Base-by-base conservation (phyloP, 2,888 invertebrate species). In the Caenorhabditis auriculariae region DNA sequence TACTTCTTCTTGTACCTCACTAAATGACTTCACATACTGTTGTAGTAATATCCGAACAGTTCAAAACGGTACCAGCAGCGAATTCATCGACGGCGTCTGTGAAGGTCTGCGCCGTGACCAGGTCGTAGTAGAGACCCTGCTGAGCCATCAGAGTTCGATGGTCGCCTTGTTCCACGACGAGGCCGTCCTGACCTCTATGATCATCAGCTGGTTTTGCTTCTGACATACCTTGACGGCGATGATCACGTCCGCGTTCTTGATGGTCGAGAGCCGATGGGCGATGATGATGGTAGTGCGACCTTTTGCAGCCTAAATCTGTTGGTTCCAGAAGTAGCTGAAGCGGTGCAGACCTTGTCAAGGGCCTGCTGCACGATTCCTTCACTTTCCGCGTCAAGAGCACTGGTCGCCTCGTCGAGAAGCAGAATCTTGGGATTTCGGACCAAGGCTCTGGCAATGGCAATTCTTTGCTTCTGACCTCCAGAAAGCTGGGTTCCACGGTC, bases 121-220 rank as follows among this genome's bases (percentile, higher is more conserved):
- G 82, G 46, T 85, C 84, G 68, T 88, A 87, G 77, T 90, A 90
- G 2, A 88, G 84, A 44, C 89, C 89, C 49, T 81, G 43, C 24
- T 61, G 47, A 19, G 85, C 83, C 58, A 89, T 82, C 0, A 90
- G 86, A 70, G 89, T 85, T 0, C 84, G 76, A 81, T 90, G 90
- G 0, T 87, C 88, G 58, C 90, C 90, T 58, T 85, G 85, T 80
- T 90, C 90, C 0, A 86, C 87, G 19, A 90, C 87, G 47, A 82
- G 5, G 26, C 41, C 17, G 12, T 41, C 41, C 41, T 17, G 6
- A n/a, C 9, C 12, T 17, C 19, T 48, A 43, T 21, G 7, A 9
- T 15, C 12, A 7, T 19, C 19, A 7, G 6, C 41, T 17, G n/a
- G 6, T 19, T 41, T 6, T 41, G n/a, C 19, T 17, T 41, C 46